Base-by-base conservation (phyloP, 2,888 invertebrate genomes). In the Diachrysia chrysitis region DNA sequence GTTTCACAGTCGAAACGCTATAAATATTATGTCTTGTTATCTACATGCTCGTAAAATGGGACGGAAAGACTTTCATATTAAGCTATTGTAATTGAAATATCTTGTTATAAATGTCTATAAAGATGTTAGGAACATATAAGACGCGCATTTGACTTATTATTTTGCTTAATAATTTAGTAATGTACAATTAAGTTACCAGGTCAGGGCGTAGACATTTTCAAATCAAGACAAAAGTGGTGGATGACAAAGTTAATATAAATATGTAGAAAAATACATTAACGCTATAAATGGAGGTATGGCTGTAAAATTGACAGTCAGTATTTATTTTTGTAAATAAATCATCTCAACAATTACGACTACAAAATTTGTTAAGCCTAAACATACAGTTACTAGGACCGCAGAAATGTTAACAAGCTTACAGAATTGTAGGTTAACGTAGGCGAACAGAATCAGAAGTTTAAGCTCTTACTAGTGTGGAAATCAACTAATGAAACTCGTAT, bases 401-500 rank as follows among this genome's bases (percentile, higher is more conserved):
- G 48, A 48, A 48, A 48, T 48, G 10, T 48, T 10, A 19, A 19
- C 48, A 48, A 48, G 19, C 48, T 48, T 48, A 21, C 48, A 21
- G 17, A 21, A 10, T 51, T 19, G 21, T 51, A 51, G 48, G 48
- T 21, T 21, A 62, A 60, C 4, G n/a, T 32, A 46, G 53, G 58
- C 54, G 29, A 66, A 54, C 17, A 32, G 29, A 65, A 59, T 64
- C 23, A 62, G 32, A 65, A 42, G 48, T 51, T 51, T 53, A 57
- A 37, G 23, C 48, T 63, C 21, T 19, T 42, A 54, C 10, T 29
- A 29, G 19, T 63, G 16, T 64, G 32, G 29, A 66, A 73, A 71
- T 66, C 29, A 63, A 35, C 60, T 21, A 63, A 16, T 56, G 58
- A 61, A 70, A 56, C 53, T n/a, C 21, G 23, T 23, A 67, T 76